phyloP scores from a whole-genome alignment of 2,888 invertebrate genomes.

The Hemithea aestivaria region DNA sequence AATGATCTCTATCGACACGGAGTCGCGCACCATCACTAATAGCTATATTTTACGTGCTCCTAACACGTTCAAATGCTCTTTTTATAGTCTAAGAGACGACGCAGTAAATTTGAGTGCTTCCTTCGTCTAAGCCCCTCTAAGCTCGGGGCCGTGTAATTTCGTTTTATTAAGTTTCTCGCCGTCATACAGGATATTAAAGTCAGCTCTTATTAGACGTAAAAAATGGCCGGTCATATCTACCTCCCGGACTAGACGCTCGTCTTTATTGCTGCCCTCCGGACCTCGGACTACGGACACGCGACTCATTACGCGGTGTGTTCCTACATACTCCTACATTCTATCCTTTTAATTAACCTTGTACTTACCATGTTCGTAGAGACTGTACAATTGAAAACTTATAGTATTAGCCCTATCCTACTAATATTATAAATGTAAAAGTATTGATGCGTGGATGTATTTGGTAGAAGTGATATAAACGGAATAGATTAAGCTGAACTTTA shows the following conservation, averaged over 20 bases:
- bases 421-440: too few species aligned
- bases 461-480: too few species aligned
- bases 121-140: constrained; percentile 44
- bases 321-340: too few species aligned
- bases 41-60: constrained; percentile 40
- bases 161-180: constrained; percentile 58
- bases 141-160: constrained; percentile 50
- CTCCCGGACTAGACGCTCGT: constrained; percentile 12
- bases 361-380: too few species aligned
- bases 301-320: too few species aligned
- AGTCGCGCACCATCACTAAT: constrained; percentile 21
- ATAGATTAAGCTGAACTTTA: too few species aligned
- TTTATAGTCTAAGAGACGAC: constrained; percentile 55
- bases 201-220: constrained; percentile 32
- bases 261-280: constrained; percentile 7
- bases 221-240: constrained; percentile 22
- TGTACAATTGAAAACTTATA: too few species aligned
- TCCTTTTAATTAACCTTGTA: too few species aligned
- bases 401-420: too few species aligned
- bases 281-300: neutral
- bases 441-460: too few species aligned
- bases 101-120: constrained; percentile 59
- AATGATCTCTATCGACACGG: constrained; percentile 14
- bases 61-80: constrained; percentile 50
- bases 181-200: constrained; percentile 44